Base-by-base conservation (phyloP, 2,797 vertebrate species). In the Falco berigora region DNA sequence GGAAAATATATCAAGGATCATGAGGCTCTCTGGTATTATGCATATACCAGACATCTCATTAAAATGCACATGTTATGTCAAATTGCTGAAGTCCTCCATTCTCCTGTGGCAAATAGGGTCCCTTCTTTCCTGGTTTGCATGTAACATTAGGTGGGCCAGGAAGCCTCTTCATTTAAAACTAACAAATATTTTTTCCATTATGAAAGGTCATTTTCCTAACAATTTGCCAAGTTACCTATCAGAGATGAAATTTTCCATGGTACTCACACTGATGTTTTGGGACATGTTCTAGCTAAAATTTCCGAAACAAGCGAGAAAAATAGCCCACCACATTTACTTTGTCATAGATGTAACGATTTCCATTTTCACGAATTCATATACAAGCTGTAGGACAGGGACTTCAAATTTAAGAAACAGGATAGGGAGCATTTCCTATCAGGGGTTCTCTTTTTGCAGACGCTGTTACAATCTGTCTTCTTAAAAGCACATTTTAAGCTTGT, bases 11-110 rank as follows among this genome's bases (percentile, higher is more conserved):
- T 25, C 52, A 25, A 28, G 30, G 40, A 38, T n/a, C 46, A 49
- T 0, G 0, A 68, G 50, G 9, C 4, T 73, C 12, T 5, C 58
- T 49, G 53, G 58, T 4, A 16, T 1, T 24, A n/a, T 5, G 22
- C 14, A 2, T 7, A 25, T 19, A 53, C 3, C 56, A 95, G 52
- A 30, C 2, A 42, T 44, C n/a, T 55, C 24, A 24, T n/a, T 59
- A 28, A 82, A 81, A 81, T 4, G 19, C 17, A 74, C 6, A 23
- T 1, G 1, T 40, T n/a, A 28, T 8, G 32, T 12, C 40, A 78
- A 72, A 79, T 46, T 38, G 23, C 5, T 64, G 0, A 56, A 40
- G 27, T 20, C 18, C 14, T 24, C 25, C 9, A 59, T n/a, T 36
- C 47, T 84, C 44, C 36, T 20, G 13, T 56, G 9, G 24, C 11